A percentile compares a stretch with the other conserved stretches of the same genome.
These are phyloP conservation scores for Mastigias papua DNA, from an alignment of 30 jellyfish, hydroid and myxozoan species.

Conservation along the genomic window DNA sequence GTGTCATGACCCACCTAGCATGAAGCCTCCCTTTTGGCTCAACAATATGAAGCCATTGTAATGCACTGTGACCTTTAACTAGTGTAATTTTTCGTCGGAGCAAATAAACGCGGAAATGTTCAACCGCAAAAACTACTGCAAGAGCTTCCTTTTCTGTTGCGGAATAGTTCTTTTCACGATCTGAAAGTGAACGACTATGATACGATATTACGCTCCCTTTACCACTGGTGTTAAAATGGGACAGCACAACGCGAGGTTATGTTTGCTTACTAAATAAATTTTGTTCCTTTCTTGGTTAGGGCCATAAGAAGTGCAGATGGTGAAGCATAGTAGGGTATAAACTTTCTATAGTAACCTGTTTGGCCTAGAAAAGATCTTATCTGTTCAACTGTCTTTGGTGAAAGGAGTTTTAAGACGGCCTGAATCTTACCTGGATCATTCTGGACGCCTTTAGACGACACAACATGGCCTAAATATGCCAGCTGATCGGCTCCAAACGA, in stretches of 20 bases:
- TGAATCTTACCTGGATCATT: slow-evolving; percentile 29
- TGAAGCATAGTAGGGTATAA: slow-evolving; percentile 51
- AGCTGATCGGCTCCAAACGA: slow-evolving; percentile 37
- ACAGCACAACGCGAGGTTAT: slow-evolving; percentile 51
- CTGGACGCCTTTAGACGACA: slow-evolving; percentile 48
- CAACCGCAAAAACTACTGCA: slow-evolving; percentile 53
- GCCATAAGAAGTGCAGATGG: slow-evolving; percentile 47
- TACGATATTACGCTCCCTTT: slow-evolving; percentile 46
- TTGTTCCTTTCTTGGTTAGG: slow-evolving; percentile 16
- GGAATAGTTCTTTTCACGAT: slow-evolving; percentile 23
- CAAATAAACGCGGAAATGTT: slow-evolving; percentile 36
- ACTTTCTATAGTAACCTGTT: slow-evolving; percentile 58
- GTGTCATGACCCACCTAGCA: slow-evolving; percentile 78
- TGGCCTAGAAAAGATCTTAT: slow-evolving; percentile 51
- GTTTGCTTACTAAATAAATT: too few species aligned
- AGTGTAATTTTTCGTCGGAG: slow-evolving; percentile 46
- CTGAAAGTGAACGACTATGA: slow-evolving; percentile 47
- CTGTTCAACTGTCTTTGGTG: slow-evolving; percentile 25
- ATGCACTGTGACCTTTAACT: slow-evolving; percentile 63
- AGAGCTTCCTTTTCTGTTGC: slow-evolving; percentile 71
- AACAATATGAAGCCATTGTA: slow-evolving; percentile 67
- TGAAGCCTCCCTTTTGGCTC: slow-evolving; percentile 73
- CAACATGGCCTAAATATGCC: slow-evolving; percentile 54
- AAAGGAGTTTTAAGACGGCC: slow-evolving; percentile 1
- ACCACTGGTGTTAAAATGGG: slow-evolving; percentile 12